Conservation (phyloP, 2,797 vertebrate genomes). For the Typhlichthys eigenmanni region DNA sequence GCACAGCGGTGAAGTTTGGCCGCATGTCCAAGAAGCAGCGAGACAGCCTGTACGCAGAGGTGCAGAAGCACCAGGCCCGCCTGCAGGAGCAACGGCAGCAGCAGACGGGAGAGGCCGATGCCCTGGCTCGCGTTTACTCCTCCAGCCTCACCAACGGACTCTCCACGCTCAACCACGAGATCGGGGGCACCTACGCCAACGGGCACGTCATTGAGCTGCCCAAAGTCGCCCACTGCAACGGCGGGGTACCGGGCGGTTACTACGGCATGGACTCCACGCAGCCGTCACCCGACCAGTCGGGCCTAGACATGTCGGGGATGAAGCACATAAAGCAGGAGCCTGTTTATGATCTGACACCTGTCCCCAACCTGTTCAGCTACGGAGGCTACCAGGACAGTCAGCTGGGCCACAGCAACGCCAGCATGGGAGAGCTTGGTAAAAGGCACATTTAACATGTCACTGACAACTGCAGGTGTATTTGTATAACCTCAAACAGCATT, state of each 20-base stretch:
- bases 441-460: background rate
- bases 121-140: constrained; percentile 92
- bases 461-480: background rate
- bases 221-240: constrained; percentile 83
- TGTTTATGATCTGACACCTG: constrained; percentile 96
- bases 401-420: constrained; percentile 89
- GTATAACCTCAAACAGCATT: too few species aligned
- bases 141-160: constrained; percentile 90
- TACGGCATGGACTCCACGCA: constrained; percentile 95
- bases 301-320: constrained; percentile 97
- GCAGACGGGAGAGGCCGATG: constrained; percentile 93
- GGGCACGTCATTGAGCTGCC: constrained; percentile 95
- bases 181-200: constrained; percentile 88
- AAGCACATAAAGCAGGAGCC: constrained; percentile 99
- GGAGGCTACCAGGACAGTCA: constrained; percentile 94
- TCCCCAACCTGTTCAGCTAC: constrained; percentile 97
- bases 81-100: constrained; percentile 94
- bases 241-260: constrained; percentile 76
- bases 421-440: constrained; percentile 96
- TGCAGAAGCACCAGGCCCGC: constrained; percentile 97
- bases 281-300: constrained; percentile 97
- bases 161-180: constrained; percentile 88
- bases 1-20: constrained; percentile 95
- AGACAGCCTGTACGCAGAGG: constrained; percentile 96
- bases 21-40: constrained; percentile 99